These are phyloP conservation scores for Ladona fulva DNA, from an alignment of 1,140 invertebrate genomes.

Conservation along the genomic window DNA sequence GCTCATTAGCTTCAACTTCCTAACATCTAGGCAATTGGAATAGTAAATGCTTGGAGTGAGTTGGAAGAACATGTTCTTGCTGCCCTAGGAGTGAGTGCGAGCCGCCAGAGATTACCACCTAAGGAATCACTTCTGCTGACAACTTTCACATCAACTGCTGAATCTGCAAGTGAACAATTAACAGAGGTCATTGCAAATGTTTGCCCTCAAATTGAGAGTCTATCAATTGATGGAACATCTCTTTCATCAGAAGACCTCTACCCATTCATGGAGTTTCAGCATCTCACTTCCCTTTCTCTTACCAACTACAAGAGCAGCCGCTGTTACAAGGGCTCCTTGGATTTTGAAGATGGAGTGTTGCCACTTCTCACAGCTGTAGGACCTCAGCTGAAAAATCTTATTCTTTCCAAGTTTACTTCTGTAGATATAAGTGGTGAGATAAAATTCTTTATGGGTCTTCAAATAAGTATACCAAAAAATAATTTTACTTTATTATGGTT, in stretches of 20 bases:
- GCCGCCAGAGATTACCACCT: neutral
- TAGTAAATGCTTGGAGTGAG: neutral
- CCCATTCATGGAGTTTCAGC: conserved; percentile 31
- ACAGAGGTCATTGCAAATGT: neutral
- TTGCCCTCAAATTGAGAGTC: conserved; percentile 26
- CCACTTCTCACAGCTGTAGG: conserved; percentile 32
- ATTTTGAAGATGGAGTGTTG: conserved; percentile 33
- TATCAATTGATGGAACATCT: conserved; percentile 29
- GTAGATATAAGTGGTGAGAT: conserved; percentile 27
- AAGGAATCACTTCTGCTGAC: neutral
- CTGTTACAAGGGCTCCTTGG: conserved; percentile 24
- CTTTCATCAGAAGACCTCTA: conserved; percentile 31
- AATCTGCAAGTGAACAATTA: neutral
- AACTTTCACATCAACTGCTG: neutral
- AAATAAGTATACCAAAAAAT: too few relatives aligned
- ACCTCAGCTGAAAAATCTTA: conserved; percentile 29
- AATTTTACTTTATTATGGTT: too few relatives aligned
- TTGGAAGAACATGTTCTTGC: neutral
- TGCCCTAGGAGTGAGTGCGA: neutral
- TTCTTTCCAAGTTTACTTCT: conserved; percentile 31
- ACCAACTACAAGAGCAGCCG: conserved; percentile 27
- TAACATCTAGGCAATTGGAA: too few relatives aligned
- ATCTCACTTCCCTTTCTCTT: conserved; percentile 27
- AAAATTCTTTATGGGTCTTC: too few relatives aligned
- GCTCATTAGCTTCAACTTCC: too few relatives aligned